Percentiles rank a stretch among this genome's conserved stretches.
These are phyloP conservation scores for Conomelus anceps DNA, from an alignment of 2,888 invertebrate species.

Conservation along the genomic window DNA sequence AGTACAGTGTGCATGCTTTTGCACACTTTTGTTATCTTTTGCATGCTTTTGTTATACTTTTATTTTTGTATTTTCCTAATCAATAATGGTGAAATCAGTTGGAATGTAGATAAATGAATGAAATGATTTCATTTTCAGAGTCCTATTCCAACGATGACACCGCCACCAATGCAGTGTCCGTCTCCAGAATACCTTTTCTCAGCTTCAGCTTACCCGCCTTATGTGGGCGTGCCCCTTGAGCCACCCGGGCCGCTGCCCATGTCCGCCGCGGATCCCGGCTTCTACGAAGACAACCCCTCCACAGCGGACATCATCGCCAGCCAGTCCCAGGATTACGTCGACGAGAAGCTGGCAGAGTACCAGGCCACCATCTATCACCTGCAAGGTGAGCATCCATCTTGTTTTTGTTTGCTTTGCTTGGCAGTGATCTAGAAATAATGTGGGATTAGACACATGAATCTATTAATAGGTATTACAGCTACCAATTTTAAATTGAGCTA, in stretches of 20 bases:
- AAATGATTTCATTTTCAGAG: slow-evolving; percentile 2
- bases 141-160: slow-evolving; percentile 51
- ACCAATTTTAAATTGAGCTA: background rate
- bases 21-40: background rate
- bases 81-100: too few relatives aligned
- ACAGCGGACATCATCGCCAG: slow-evolving; percentile 89
- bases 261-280: slow-evolving; percentile 41
- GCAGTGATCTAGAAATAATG: background rate
- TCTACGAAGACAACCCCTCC: slow-evolving; percentile 59
- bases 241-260: slow-evolving; percentile 57
- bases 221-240: slow-evolving; percentile 69
- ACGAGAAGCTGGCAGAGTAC: slow-evolving; percentile 88
- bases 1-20: too few relatives aligned
- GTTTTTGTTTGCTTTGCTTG: background rate
- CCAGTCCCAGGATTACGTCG: slow-evolving; percentile 90
- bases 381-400: slow-evolving; percentile 61
- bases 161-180: slow-evolving; percentile 55
- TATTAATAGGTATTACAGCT: background rate
- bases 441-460: too few relatives aligned
- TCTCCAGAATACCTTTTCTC: slow-evolving; percentile 41
- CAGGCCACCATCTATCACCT: slow-evolving; percentile 84
- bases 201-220: slow-evolving; percentile 40
- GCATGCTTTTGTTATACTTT: background rate
- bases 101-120: too few relatives aligned
- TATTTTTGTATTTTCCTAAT: too few relatives aligned